These are phyloP conservation scores for Rattus rattus DNA, from an alignment of 2,113 vertebrate genomes.

Conservation along the genomic window DNA sequence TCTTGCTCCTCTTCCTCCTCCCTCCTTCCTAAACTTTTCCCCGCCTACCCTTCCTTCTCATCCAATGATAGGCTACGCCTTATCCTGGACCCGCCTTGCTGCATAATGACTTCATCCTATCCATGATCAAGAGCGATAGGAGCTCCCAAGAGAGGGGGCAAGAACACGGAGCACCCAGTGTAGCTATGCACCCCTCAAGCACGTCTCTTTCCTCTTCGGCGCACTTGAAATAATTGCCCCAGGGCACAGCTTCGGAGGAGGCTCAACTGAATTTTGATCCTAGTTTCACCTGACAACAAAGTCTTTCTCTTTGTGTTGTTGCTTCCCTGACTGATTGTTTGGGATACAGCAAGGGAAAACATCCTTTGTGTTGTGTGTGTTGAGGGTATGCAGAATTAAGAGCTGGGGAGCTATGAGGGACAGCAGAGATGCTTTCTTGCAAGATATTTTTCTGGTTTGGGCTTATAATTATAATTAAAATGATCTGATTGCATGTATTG, in stretches of 20 bases:
- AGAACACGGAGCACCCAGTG: neutral
- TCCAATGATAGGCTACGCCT: no score
- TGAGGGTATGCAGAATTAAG: neutral
- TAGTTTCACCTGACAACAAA: neutral
- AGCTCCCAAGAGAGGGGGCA: neutral
- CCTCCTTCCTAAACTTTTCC: no score
- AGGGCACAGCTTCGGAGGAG: neutral
- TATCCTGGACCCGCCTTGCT: no score
- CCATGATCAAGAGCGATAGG: neutral
- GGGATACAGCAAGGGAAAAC: neutral
- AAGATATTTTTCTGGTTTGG: neutral
- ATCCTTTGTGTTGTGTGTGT: neutral
- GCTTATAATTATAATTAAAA: neutral
- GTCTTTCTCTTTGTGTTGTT: neutral
- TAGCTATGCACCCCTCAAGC: no score
- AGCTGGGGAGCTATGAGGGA: neutral
- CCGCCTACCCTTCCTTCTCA: no score
- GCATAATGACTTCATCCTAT: no score
- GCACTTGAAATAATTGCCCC: neutral
- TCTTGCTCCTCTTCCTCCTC: no score
- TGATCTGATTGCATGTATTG: neutral
- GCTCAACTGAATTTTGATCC: neutral
- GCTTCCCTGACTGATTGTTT: slow-evolving; percentile 19
- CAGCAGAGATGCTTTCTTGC: neutral
- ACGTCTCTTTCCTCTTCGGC: neutral